These are phyloP conservation scores for Hepsetus odoe DNA, from an alignment of 2,113 vertebrate genomes.

Conservation along the genomic window DNA sequence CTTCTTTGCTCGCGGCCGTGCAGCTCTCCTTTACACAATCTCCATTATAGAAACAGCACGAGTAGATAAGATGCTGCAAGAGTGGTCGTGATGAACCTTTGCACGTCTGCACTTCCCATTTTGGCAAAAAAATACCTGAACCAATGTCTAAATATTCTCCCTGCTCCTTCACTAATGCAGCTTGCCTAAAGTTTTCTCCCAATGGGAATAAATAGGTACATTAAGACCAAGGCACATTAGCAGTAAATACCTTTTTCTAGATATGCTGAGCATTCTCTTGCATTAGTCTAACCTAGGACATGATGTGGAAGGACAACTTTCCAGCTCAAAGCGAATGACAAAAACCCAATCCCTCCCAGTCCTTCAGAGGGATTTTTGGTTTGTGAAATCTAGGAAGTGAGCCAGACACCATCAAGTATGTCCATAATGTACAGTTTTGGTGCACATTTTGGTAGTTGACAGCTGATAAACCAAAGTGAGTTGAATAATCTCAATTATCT, in stretches of 20 bases:
- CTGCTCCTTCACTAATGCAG: neutral
- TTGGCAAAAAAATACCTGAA: neutral
- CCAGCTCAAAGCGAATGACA: too few species aligned
- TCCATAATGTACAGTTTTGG: too few species aligned
- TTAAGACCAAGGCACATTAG: neutral
- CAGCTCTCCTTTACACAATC: slow-evolving; percentile 13
- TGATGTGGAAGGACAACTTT: neutral
- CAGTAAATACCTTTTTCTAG: neutral
- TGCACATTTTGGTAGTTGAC: too few species aligned
- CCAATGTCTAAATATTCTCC: neutral
- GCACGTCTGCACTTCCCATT: neutral
- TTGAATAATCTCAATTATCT: too few species aligned
- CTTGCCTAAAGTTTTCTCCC: neutral
- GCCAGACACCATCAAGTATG: too few species aligned
- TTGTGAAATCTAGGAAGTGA: too few species aligned
- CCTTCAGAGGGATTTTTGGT: too few species aligned
- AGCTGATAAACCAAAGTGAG: too few species aligned
- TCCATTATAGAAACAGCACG: slow-evolving; percentile 45
- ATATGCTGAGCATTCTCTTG: neutral
- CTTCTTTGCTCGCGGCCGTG: slow-evolving; percentile 7
- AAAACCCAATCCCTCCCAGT: too few species aligned
- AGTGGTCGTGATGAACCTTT: slow-evolving; percentile 1
- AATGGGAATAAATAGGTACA: neutral
- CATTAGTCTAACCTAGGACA: neutral
- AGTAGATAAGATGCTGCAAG: slow-evolving; percentile 31